Conservation (phyloP, 1,140 invertebrate genomes). For the Dreissena polymorpha region DNA sequence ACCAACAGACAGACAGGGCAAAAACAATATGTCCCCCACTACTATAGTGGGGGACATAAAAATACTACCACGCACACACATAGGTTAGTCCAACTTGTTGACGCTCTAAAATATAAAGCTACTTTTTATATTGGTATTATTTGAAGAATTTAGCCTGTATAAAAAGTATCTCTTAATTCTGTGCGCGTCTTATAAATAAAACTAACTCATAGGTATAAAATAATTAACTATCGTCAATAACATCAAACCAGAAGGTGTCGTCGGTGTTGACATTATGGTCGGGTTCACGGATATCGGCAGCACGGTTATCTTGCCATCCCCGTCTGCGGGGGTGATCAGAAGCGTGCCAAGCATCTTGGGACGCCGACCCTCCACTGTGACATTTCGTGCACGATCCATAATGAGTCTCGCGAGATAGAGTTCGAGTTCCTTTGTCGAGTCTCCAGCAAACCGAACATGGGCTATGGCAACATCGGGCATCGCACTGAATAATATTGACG, state of each 20-base stretch:
- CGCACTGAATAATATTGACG: slow-evolving; percentile 1
- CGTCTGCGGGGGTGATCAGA: slow-evolving; percentile 40
- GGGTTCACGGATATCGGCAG: slow-evolving; percentile 48
- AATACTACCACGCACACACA: no score
- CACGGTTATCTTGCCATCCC: slow-evolving; percentile 34
- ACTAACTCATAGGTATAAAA: no score
- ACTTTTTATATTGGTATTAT: no score
- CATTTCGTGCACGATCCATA: slow-evolving; percentile 36
- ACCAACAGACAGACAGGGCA: no score
- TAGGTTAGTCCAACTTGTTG: no score
- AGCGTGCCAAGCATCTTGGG: slow-evolving; percentile 44
- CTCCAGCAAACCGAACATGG: slow-evolving; percentile 40
- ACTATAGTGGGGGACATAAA: no score
- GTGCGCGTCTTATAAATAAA: no score
- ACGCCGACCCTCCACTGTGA: slow-evolving; percentile 24
- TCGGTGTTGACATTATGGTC: slow-evolving; percentile 4
- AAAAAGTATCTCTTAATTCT: no score
- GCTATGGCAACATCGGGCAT: slow-evolving; percentile 41
- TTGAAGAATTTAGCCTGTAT: no score
- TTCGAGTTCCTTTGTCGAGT: slow-evolving; percentile 12
- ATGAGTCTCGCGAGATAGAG: slow-evolving; percentile 14
- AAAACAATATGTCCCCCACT: no score
- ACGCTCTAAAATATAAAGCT: no score
- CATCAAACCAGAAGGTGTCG: not conserved
- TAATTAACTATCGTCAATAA: no score